Evolutionary conservation across 2,797 vertebrate genomes (phyloP).

Genomic region (Tragopan temminckii): DNA sequence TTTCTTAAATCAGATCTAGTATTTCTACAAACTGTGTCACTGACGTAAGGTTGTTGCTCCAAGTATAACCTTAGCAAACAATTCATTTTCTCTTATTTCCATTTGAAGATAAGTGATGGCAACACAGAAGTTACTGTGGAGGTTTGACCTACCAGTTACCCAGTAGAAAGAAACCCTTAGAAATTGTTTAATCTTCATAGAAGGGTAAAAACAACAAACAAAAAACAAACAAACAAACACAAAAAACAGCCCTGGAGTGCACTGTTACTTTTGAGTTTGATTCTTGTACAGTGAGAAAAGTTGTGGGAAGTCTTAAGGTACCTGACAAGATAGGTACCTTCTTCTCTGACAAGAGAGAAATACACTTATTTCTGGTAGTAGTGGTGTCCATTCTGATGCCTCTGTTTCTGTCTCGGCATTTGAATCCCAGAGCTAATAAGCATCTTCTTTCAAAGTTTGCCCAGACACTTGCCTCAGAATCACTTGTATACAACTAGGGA

Average conservation of each 20-base stretch:
- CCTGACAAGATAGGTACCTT: neutral
- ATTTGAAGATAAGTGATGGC: neutral
- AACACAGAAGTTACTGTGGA: neutral
- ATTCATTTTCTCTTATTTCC: neutral
- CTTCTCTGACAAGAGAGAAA: neutral
- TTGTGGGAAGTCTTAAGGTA: neutral
- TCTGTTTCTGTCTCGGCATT: neutral
- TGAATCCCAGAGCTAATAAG: neutral
- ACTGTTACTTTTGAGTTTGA: neutral
- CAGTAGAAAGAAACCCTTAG: neutral
- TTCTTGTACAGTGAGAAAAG: neutral
- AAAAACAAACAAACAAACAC: no score
- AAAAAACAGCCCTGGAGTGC: neutral
- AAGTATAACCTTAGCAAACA: neutral
- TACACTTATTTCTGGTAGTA: neutral
- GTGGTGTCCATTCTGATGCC: neutral
- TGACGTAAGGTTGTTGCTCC: neutral
- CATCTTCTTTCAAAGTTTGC: neutral
- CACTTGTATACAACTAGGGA: neutral
- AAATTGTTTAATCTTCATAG: neutral
- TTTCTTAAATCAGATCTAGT: neutral
- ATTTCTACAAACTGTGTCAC: neutral
- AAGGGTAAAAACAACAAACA: neutral
- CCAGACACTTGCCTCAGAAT: neutral
- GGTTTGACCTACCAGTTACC: neutral